Percentiles rank a stretch among this genome's conserved stretches.
phyloP scores from a whole-genome alignment of 2,888 invertebrate species.

The Polyommatus iphigenia region DNA sequence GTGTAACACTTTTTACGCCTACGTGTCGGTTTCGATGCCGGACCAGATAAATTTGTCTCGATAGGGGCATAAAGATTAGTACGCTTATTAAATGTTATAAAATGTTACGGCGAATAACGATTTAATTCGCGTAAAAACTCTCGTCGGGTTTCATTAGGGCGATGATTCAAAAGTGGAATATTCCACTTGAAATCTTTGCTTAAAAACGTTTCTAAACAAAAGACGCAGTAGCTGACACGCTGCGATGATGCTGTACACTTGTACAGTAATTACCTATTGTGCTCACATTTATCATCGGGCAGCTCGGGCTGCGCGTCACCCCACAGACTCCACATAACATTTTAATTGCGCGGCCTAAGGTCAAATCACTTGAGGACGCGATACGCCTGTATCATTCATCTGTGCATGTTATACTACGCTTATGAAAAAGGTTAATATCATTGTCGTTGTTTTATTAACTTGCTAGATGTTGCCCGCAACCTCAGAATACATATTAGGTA shows the following conservation, averaged over 20 bases:
- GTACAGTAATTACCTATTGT: constrained; percentile 39
- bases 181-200: not conserved
- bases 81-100: constrained; percentile 1
- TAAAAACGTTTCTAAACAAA: not conserved
- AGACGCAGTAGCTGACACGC: not conserved
- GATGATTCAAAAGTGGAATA: not conserved
- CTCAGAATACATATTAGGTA: too few relatives aligned
- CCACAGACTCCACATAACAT: constrained; percentile 56
- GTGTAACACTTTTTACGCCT: constrained; percentile 10
- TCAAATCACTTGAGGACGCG: constrained; percentile 72
- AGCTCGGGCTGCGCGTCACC: constrained; percentile 45
- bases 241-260: constrained; percentile 1
- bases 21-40: not conserved
- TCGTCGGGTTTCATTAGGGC: not conserved
- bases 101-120: not conserved
- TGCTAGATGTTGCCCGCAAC: not conserved
- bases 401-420: constrained; percentile 9
- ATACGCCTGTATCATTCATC: constrained; percentile 33
- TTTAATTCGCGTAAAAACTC: not conserved
- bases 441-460: not conserved
- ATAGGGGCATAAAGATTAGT: not conserved
- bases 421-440: constrained; percentile 27
- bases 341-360: constrained; percentile 77
- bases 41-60: not conserved
- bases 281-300: constrained; percentile 48